Conservation (phyloP, 1,140 invertebrate genomes). For the Choristoneura fumiferana region DNA sequence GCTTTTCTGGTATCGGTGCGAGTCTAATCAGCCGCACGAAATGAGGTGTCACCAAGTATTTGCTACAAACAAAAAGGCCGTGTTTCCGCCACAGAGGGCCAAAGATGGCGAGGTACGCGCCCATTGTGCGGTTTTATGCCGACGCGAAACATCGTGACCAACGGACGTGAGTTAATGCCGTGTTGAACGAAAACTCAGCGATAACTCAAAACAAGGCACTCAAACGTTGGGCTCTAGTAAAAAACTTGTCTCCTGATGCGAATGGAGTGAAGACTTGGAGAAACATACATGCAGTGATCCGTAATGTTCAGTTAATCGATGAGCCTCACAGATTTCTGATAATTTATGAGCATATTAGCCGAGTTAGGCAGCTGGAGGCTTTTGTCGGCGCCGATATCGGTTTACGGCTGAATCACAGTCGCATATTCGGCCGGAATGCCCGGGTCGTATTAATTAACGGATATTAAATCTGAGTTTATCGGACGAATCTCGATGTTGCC, state of each 20-base stretch:
- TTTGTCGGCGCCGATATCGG: conserved; percentile 69
- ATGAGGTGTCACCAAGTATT: conserved; percentile 54
- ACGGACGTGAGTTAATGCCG: conserved; percentile 49
- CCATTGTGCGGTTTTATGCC: conserved; percentile 49
- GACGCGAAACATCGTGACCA: conserved; percentile 40
- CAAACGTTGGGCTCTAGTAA: conserved; percentile 24
- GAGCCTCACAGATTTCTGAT: conserved; percentile 55
- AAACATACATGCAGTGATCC: conserved; percentile 38
- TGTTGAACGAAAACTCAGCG: conserved; percentile 30
- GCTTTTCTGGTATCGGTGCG: conserved; percentile 21
- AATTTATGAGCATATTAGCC: conserved; percentile 75
- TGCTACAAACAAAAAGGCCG: conserved; percentile 42
- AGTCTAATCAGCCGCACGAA: conserved; percentile 33
- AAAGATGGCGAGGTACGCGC: conserved; percentile 45
- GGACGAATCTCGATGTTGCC: conserved; percentile 68
- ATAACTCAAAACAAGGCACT: conserved; percentile 22
- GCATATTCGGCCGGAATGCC: conserved; percentile 66
- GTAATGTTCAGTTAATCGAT: conserved; percentile 47
- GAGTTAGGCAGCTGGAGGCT: conserved; percentile 60
- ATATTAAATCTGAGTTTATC: conserved; percentile 76
- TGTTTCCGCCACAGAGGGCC: conserved; percentile 49
- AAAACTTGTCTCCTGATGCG: conserved; percentile 20
- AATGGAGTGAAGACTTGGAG: conserved; percentile 39
- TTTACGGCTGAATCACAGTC: conserved; percentile 67
- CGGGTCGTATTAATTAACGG: conserved; percentile 74